Evolutionary conservation across 2,888 invertebrate species (phyloP).

Genomic region (Agriopis aurantiaria): DNA sequence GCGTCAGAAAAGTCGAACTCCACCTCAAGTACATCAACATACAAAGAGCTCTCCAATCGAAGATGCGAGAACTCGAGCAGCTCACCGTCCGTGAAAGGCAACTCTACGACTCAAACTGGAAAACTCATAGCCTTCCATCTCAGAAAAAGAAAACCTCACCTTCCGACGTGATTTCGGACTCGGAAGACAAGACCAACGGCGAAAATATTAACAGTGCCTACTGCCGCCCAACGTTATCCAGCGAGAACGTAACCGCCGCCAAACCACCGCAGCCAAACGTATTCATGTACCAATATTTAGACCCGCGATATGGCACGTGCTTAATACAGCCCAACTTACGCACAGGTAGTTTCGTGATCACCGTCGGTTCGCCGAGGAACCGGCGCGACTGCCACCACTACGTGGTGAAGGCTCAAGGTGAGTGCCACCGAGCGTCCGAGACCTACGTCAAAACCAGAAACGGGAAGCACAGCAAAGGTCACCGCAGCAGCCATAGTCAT

Average conservation of each 20-base stretch:
- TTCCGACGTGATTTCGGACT: constrained; percentile 75
- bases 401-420: constrained; percentile 83
- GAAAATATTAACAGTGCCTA: constrained; percentile 87
- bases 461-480: constrained; percentile 70
- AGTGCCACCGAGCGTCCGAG: constrained; percentile 73
- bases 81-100: constrained; percentile 93
- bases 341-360: constrained; percentile 90
- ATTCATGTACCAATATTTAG: constrained; percentile 90
- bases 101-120: constrained; percentile 94
- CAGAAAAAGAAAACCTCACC: constrained; percentile 91
- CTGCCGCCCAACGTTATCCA: constrained; percentile 92
- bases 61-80: constrained; percentile 94
- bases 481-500: constrained; percentile 81
- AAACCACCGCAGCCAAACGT: constrained; percentile 79
- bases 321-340: constrained; percentile 89
- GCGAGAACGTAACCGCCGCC: constrained; percentile 90
- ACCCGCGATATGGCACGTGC: constrained; percentile 90
- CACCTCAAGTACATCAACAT: constrained; percentile 97
- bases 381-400: constrained; percentile 90
- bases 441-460: constrained; percentile 62
- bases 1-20: constrained; percentile 96
- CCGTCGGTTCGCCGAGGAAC: constrained; percentile 89
- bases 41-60: constrained; percentile 93
- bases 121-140: constrained; percentile 95
- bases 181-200: constrained; percentile 74